Evolutionary conservation across 2,797 vertebrate genomes (phyloP).

Genomic region (Enteromius anoplus): DNA sequence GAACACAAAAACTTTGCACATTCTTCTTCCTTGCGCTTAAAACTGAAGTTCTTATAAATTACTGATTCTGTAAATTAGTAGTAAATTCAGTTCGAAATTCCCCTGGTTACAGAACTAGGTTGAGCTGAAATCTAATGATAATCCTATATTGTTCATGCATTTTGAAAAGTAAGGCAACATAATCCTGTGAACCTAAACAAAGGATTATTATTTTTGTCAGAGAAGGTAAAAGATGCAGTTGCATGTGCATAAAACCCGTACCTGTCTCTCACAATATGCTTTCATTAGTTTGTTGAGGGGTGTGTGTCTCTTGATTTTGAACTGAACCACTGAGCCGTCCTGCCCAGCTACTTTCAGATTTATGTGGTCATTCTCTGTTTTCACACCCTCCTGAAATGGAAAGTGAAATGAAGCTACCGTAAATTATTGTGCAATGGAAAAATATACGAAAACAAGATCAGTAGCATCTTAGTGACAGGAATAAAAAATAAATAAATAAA

Average conservation of each 20-base stretch:
- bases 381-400: conserved; percentile 81
- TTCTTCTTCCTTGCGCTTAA: background rate
- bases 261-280: conserved; percentile 92
- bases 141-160: background rate
- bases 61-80: background rate
- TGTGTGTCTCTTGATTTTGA: conserved; percentile 92
- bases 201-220: background rate
- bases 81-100: background rate
- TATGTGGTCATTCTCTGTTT: conserved; percentile 90
- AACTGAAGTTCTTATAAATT: background rate
- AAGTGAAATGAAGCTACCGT: background rate
- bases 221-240: background rate
- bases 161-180: background rate
- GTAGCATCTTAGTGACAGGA: background rate
- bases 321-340: conserved; percentile 91
- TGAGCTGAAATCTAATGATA: background rate
- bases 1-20: background rate
- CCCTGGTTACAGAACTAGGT: background rate
- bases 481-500: too few relatives aligned
- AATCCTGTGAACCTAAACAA: background rate
- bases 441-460: background rate
- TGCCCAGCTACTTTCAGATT: conserved; percentile 91
- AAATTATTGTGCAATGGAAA: background rate
- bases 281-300: conserved; percentile 93
- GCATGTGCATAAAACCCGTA: conserved; percentile 53